A percentile compares a stretch with the other conserved stretches of the same genome.
These are phyloP conservation scores for Macrosiphum euphorbiae DNA, from an alignment of 2,888 invertebrate species.

Conservation along the genomic window DNA sequence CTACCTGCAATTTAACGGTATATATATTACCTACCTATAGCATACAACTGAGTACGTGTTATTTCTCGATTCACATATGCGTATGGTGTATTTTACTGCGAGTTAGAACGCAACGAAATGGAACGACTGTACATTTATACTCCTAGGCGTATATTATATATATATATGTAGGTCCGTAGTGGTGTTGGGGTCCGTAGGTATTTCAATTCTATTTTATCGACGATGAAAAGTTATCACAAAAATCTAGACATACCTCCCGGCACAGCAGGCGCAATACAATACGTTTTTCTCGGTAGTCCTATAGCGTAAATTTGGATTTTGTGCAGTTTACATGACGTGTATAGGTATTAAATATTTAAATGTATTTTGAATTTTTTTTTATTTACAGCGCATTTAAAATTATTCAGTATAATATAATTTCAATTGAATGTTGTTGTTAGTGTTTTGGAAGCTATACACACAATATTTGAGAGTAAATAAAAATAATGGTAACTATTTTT, in stretches of 20 bases:
- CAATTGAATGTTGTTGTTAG: not conserved
- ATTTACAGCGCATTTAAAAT: not conserved
- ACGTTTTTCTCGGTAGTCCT: not conserved
- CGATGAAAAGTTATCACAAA: not conserved
- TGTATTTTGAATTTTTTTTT: not conserved
- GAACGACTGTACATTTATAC: not conserved
- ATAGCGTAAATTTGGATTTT: not conserved
- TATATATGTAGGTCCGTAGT: not conserved
- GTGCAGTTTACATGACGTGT: not conserved
- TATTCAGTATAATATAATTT: not conserved
- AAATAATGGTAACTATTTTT: not conserved
- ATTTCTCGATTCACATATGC: not conserved
- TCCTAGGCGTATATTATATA: not conserved
- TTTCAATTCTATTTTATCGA: not conserved
- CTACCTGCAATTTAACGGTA: not conserved
- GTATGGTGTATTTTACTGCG: not conserved
- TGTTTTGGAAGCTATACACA: too few species aligned
- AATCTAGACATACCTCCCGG: not conserved
- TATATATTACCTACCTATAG: not conserved
- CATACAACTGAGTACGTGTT: not conserved
- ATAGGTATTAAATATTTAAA: not conserved
- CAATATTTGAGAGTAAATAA: not conserved
- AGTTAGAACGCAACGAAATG: not conserved
- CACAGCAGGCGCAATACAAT: not conserved
- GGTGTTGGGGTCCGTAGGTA: not conserved